Evolutionary conservation across 2,888 invertebrate genomes (phyloP).

Genomic region (Laspeyria flexula): DNA sequence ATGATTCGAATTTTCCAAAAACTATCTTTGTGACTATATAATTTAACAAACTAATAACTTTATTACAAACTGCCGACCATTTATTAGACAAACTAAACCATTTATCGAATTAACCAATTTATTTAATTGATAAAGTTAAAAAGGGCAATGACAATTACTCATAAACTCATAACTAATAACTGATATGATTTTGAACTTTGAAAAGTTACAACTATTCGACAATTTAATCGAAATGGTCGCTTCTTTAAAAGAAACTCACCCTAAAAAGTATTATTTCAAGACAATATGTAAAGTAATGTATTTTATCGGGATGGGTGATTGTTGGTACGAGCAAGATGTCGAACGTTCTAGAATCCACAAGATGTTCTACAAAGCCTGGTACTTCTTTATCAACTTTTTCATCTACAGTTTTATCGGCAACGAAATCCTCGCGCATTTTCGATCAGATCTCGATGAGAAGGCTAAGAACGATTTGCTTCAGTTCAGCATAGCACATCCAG

Average conservation of each 20-base stretch:
- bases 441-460: constrained; percentile 52
- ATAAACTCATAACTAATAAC: constrained; percentile 17
- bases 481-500: constrained; percentile 55
- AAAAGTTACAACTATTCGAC: background rate
- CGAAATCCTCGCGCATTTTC: constrained; percentile 48
- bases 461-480: constrained; percentile 59
- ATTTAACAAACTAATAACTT: background rate
- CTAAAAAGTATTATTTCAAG: constrained; percentile 58
- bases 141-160: constrained; percentile 12
- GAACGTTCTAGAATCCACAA: constrained; percentile 28
- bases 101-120: constrained; percentile 39
- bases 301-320: constrained; percentile 56
- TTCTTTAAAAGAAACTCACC: constrained; percentile 36
- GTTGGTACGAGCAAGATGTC: constrained; percentile 54
- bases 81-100: constrained; percentile 18
- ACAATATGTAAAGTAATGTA: constrained; percentile 51
- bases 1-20: background rate
- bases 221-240: constrained; percentile 28
- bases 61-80: background rate
- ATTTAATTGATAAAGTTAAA: constrained; percentile 27
- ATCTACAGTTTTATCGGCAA: constrained; percentile 45
- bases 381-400: constrained; percentile 48
- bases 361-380: constrained; percentile 51
- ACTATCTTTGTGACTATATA: background rate
- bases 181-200: constrained; percentile 9